Evolutionary conservation across 2,113 vertebrate species (phyloP).

Genomic region (Heterocephalus glaber): DNA sequence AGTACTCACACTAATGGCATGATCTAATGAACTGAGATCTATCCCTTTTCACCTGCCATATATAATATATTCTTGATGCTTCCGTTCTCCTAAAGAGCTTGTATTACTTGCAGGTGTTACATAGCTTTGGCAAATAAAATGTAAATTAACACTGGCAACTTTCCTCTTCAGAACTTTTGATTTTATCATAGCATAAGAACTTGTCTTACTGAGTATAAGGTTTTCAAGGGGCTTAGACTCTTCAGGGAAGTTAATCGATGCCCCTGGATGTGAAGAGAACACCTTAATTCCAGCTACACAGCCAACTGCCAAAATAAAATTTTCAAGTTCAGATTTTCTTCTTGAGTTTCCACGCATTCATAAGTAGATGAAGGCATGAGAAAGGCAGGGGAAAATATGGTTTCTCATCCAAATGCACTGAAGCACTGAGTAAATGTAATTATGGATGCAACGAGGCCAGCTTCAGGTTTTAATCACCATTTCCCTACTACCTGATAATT

Average conservation of each 20-base stretch:
- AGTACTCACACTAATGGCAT: background rate
- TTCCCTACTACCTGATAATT: slow-evolving; percentile 71
- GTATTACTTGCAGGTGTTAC: background rate
- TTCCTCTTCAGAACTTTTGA: slow-evolving; percentile 16
- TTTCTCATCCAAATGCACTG: slow-evolving; percentile 59
- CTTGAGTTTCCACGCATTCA: background rate
- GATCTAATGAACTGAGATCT: background rate
- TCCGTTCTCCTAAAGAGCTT: background rate
- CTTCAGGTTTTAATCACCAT: slow-evolving; percentile 77
- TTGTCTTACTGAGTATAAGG: background rate
- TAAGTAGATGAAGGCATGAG: slow-evolving; percentile 9
- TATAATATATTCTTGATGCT: background rate
- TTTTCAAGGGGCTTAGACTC: background rate
- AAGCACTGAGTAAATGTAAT: slow-evolving; percentile 59
- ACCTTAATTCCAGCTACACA: background rate
- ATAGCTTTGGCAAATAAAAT: slow-evolving; percentile 19
- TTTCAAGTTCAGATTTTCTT: slow-evolving; percentile 4
- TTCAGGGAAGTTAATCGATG: slow-evolving; percentile 32
- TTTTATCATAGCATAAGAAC: slow-evolving; percentile 22
- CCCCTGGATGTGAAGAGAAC: background rate
- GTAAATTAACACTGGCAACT: background rate
- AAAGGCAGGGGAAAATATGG: background rate
- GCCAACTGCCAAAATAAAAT: slow-evolving; percentile 27
- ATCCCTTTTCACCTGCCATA: background rate
- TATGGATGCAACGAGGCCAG: slow-evolving; percentile 28